Conservation (phyloP, 2,113 vertebrate species). For the Nycticebus coucang region DNA sequence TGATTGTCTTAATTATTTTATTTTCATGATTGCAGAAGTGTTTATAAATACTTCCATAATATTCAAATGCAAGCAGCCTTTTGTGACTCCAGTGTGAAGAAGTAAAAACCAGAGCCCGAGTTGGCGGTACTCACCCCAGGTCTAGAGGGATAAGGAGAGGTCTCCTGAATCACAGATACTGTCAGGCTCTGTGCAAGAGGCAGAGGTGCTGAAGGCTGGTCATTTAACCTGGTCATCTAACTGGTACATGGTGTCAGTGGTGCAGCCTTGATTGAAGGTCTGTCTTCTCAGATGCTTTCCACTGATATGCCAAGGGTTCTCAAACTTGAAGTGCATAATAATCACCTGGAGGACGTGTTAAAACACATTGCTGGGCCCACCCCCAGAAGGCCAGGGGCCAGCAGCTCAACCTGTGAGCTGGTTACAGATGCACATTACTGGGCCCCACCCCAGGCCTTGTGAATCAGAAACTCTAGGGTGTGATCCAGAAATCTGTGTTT, state of each 20-base stretch:
- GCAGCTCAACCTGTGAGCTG: conserved; percentile 1
- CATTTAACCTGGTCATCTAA: neutral
- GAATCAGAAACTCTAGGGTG: conserved; percentile 43
- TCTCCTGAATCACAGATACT: neutral
- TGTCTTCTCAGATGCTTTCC: neutral
- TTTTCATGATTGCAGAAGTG: conserved; percentile 11
- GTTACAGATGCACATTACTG: conserved; percentile 44
- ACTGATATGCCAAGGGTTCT: neutral
- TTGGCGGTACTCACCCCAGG: neutral
- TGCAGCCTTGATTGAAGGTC: neutral
- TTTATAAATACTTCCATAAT: conserved; percentile 54
- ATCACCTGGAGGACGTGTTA: neutral
- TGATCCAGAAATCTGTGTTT: conserved; percentile 26
- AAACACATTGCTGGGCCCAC: neutral
- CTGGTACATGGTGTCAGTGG: neutral
- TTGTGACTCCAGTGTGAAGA: neutral
- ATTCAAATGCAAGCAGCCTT: conserved; percentile 50
- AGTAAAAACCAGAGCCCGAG: neutral
- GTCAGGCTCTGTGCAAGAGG: neutral
- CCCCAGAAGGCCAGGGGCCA: neutral
- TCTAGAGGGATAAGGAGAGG: neutral
- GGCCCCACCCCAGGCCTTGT: conserved; percentile 13
- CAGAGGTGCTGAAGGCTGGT: neutral
- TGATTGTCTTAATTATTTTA: neutral
- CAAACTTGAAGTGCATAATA: neutral